Evolutionary conservation across 2,888 invertebrate species (phyloP), one percentile per base, ranked within the genome.

Genomic region (Cabera pusaria): DNA sequence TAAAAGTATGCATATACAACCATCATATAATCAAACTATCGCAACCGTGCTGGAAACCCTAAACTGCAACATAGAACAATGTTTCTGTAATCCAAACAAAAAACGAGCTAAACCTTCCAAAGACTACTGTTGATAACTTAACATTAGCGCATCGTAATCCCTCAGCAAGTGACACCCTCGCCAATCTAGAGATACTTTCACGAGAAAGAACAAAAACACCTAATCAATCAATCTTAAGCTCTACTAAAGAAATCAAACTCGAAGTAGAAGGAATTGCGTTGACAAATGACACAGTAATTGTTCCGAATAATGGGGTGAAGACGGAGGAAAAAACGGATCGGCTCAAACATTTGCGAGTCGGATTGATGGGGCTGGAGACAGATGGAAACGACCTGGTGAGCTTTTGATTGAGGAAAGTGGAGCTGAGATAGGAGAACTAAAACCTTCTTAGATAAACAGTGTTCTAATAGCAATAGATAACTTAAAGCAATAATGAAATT

Each of bases 261-360:
- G 56, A 63, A 67, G 60, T 64, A 55, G 66, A 72, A 62, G 48
- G 46, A 50, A 64, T 62, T 60, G 49, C 66, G 52, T 79, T 83
- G 87, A 87, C 86, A 86, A 86, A 87, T 82, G 82, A 69, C 68
- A 57, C 72, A 69, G 80, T 86, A 84, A 87, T 86, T 85, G 86
- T 71, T 66, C 59, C 55, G 62, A 65, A 71, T 75, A 71, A 62
- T 71, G 64, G 58, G 61, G 64, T 62, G 26, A 42, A 70, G 72
- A 70, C 68, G 47, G 62, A 49, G 47, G 49, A 64, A 67, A 76
- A 80, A 72, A 76, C 72, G 67, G 59, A 69, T 62, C 57, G 59
- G 67, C 64, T 70, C 69, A 67, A 76, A 78, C 75, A 79, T 75
- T 72, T 69, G 67, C 58, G 62, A 62, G 52, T 57, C 62, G 73